Evolutionary conservation across 2,113 vertebrate species (phyloP).

Genomic region (Synchiropus splendidus): DNA sequence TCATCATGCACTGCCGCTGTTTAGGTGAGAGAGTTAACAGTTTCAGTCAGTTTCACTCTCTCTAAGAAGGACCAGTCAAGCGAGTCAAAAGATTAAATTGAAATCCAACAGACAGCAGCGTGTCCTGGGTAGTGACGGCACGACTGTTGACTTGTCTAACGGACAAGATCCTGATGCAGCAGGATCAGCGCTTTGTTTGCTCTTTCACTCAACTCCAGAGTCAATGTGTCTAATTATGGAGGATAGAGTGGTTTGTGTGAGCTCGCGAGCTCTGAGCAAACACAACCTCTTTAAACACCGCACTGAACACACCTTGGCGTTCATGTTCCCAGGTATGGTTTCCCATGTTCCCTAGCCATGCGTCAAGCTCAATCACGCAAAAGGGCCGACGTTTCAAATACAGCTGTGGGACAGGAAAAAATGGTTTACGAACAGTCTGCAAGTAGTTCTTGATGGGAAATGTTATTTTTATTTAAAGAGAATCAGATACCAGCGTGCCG

Average conservation of each 20-base stretch:
- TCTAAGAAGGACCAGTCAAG: background rate
- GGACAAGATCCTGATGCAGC: constrained; percentile 72
- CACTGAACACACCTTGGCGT: constrained; percentile 3
- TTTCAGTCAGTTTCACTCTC: too few species aligned
- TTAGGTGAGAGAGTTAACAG: too few species aligned
- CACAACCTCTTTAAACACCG: constrained; percentile 39
- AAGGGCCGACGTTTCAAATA: too few species aligned
- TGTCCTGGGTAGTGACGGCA: constrained; percentile 33
- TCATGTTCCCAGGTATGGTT: constrained; percentile 8
- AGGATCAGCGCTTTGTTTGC: constrained; percentile 69
- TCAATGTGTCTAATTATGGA: constrained; percentile 47
- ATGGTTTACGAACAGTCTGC: too few species aligned
- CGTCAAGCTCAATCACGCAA: too few species aligned
- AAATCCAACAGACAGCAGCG: constrained; percentile 7
- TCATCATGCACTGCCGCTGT: too few species aligned
- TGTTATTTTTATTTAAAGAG: too few species aligned
- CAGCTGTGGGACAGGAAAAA: too few species aligned
- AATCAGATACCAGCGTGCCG: too few species aligned
- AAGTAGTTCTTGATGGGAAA: too few species aligned
- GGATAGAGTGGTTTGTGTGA: constrained; percentile 49
- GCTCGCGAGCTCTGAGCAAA: constrained; percentile 54
- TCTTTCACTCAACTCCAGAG: constrained; percentile 55
- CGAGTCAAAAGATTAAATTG: too few species aligned
- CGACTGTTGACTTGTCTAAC: constrained; percentile 67
- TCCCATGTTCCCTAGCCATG: too few species aligned